These are phyloP conservation scores for Telenomus remus DNA, from an alignment of 1,140 invertebrate species.

Conservation along the genomic window DNA sequence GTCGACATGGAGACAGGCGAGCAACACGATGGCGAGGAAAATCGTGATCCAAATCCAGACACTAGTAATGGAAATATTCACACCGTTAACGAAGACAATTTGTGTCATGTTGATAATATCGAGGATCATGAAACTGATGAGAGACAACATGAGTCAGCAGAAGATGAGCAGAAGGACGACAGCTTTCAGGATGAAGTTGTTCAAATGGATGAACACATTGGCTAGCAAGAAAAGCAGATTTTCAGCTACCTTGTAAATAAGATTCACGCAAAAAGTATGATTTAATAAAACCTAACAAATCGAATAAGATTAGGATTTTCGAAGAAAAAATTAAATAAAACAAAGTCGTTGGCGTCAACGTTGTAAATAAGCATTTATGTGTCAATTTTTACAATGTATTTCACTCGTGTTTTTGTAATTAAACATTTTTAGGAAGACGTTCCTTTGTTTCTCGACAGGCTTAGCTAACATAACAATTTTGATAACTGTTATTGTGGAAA, in stretches of 20 bases:
- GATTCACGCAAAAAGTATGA: neutral
- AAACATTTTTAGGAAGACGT: neutral
- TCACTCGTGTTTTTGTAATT: neutral
- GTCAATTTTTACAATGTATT: conserved; percentile 24
- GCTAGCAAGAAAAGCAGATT: conserved; percentile 58
- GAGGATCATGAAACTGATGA: neutral
- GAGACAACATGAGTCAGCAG: conserved; percentile 20
- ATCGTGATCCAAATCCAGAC: conserved; percentile 73
- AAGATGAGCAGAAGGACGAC: conserved; percentile 56
- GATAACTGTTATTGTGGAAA: neutral
- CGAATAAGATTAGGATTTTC: neutral
- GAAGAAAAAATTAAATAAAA: neutral
- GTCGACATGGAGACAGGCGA: conserved; percentile 47
- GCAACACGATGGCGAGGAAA: conserved; percentile 68
- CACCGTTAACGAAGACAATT: conserved; percentile 19
- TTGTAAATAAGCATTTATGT: conserved; percentile 43
- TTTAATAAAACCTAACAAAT: neutral
- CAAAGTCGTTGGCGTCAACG: conserved; percentile 3
- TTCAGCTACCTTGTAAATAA: neutral
- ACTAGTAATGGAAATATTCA: conserved; percentile 50
- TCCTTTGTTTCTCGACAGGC: neutral
- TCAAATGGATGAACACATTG: conserved; percentile 58
- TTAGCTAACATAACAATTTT: neutral
- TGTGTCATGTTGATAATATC: neutral
- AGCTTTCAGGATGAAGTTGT: conserved; percentile 44